A percentile compares a stretch with the other conserved stretches of the same genome.
phyloP scores from a whole-genome alignment of 2,113 vertebrate species.

The Petaurus breviceps region DNA sequence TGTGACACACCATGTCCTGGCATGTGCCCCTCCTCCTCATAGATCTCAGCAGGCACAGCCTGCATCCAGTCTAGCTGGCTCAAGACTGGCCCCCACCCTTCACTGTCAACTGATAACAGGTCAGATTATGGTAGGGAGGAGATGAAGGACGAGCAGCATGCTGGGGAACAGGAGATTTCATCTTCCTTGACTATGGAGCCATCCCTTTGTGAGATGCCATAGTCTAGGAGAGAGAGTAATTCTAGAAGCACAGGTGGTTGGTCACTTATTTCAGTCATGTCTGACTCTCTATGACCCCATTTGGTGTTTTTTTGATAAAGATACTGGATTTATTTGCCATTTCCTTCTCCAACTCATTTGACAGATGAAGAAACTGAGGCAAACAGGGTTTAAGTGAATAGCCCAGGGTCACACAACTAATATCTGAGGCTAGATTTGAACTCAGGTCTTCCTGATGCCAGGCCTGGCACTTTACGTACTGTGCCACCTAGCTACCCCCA shows the following conservation, averaged over 20 bases:
- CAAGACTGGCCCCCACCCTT: neutral
- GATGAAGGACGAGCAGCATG: neutral
- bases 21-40: rapidly evolving
- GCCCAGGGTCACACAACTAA: neutral
- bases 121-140: neutral
- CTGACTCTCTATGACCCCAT: neutral
- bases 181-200: neutral
- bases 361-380: neutral
- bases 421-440: neutral
- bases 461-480: neutral
- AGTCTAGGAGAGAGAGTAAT: neutral
- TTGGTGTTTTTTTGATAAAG: neutral
- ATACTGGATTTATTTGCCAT: neutral
- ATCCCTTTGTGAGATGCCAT: neutral
- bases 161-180: neutral
- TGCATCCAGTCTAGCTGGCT: neutral
- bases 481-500: neutral
- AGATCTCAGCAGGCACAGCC: neutral
- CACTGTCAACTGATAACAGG: neutral
- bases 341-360: neutral
- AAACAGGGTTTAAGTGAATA: neutral
- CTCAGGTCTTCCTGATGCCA: neutral
- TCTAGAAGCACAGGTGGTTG: neutral
- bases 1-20: neutral
- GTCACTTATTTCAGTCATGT: neutral